Evolutionary conservation across 2,113 vertebrate species (phyloP).

Genomic region (Machaerirhynchus nigripectus): DNA sequence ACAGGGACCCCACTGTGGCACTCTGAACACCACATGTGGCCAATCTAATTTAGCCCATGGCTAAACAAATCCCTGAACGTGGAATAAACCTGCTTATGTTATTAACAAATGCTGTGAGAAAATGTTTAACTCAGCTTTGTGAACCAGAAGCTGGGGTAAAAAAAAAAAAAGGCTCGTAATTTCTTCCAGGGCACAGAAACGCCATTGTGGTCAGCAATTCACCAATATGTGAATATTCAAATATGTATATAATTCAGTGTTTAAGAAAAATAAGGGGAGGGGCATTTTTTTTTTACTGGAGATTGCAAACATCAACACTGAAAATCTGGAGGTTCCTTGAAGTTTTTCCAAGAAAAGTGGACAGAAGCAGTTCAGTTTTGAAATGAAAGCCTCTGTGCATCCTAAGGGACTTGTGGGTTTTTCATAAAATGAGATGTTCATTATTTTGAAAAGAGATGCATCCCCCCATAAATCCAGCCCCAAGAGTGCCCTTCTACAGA

Average conservation of each 20-base stretch:
- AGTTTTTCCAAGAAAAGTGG: slow-evolving; percentile 30
- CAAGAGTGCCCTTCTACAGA: background rate
- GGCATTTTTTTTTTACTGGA: background rate
- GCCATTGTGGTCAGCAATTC: background rate
- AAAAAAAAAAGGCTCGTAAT: background rate
- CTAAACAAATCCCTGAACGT: slow-evolving; percentile 54
- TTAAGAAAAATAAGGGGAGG: background rate
- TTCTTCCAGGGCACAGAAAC: background rate
- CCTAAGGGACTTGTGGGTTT: slow-evolving; percentile 13
- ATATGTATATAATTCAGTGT: background rate
- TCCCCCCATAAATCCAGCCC: background rate
- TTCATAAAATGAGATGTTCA: slow-evolving; percentile 10
- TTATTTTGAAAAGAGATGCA: slow-evolving; percentile 6
- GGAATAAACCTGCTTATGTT: slow-evolving; percentile 58
- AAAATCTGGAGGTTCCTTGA: slow-evolving; percentile 2
- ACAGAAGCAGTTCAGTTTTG: slow-evolving; percentile 39
- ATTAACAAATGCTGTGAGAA: slow-evolving; percentile 47
- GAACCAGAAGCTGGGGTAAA: background rate
- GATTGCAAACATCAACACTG: background rate
- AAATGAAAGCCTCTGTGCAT: background rate
- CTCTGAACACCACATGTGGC: slow-evolving; percentile 61
- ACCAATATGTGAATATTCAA: background rate
- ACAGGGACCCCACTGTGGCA: slow-evolving; percentile 41
- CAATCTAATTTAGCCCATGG: slow-evolving; percentile 69
- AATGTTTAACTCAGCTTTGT: slow-evolving; percentile 22